Base-by-base conservation (phyloP, 2,888 invertebrate genomes). In the Hylaea fasciaria region DNA sequence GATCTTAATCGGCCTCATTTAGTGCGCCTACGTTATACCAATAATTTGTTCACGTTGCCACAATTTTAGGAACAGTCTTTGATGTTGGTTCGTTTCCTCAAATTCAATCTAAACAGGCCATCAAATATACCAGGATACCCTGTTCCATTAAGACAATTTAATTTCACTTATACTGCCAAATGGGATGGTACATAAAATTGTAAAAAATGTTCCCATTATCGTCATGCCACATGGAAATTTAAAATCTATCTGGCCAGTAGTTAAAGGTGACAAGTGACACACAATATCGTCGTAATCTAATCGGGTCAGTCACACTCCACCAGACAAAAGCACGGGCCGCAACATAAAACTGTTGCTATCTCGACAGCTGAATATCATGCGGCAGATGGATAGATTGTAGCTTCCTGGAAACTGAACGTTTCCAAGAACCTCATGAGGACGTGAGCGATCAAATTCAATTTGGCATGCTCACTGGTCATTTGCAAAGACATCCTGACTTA, bases 241-340 rank as follows among this genome's bases (percentile, higher is more conserved):
- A 72, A 70, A 74, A 70, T 65, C 72, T 74, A 75, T 68, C 74
- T 70, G 67, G 64, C 74, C 59, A 65, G 65, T 57, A 72, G 74
- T 77, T 75, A 74, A 78, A 78, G 76, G 76, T 80, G 83, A 82
- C 82, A 86, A 87, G 84, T 85, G 86, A 83, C 74, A 80, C 80
- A 86, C 85, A 85, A 87, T 86, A 83, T 83, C 77, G 76, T 48
- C 73, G 73, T 84, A 83, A 86, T 83, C 82, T 85, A 86, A 86
- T 82, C 83, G 78, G 85, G 86, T 82, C 85, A 83, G 47, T 46
- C 59, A 70, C 75, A 74, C 78, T 73, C 70, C 70, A 68, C 54
- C 64, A 66, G 57, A 47, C 73, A 50, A 65, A 65, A 72, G 65
- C 59, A 68, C 67, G 64, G 57, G 65, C 71, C 71, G 70, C 68